Evolutionary conservation across 2,113 vertebrate genomes (phyloP), one percentile per base, ranked within the genome.

Genomic region (Etheostoma cragini): DNA sequence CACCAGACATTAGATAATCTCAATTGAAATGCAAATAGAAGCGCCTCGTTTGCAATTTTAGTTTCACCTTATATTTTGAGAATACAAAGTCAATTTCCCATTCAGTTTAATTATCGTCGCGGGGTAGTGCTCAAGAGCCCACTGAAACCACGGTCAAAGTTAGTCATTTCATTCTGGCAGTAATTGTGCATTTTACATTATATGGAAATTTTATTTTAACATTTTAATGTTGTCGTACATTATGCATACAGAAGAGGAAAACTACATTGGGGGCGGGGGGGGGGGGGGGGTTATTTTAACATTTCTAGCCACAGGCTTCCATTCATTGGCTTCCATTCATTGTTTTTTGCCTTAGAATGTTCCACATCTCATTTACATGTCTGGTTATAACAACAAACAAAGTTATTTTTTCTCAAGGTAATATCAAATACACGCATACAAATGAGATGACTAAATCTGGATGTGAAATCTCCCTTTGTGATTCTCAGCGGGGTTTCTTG

Each of bases 401-500:
- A 38, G 46, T 21, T 33, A 10, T 26, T 56, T 67, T 24, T 72
- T 78, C 58, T 45, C 13, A 52, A 35, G 10, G 22, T 45, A 60
- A 3, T 24, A 5, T 67, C 21, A 2, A 26, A 46, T 30, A 13
- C 19, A 24, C 24, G 1, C 49, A 24, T 60, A 38, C 53, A 50
- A 38, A 30, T 57, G 46, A 68, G 22, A 62, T 26, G 24, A 30
- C 14, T 21, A 3, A 15, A 11, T 65, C 22, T 64, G 33, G 22
- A 52, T 21, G 12, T 50, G 47, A 80, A 33, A 53, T 64, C 30
- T 72, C 11, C 54, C 30, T 30, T 54, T 66, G 24, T 73, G 52
- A n/a, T 73, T 66, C 38, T 75, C n/a, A 72, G 19, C 19, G 67
- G 33, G 16, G 22, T 11, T 69, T 80, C 33, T 80, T 77, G 68